Evolutionary conservation across 2,797 vertebrate genomes (phyloP).

Genomic region (Chelon auratus): DNA sequence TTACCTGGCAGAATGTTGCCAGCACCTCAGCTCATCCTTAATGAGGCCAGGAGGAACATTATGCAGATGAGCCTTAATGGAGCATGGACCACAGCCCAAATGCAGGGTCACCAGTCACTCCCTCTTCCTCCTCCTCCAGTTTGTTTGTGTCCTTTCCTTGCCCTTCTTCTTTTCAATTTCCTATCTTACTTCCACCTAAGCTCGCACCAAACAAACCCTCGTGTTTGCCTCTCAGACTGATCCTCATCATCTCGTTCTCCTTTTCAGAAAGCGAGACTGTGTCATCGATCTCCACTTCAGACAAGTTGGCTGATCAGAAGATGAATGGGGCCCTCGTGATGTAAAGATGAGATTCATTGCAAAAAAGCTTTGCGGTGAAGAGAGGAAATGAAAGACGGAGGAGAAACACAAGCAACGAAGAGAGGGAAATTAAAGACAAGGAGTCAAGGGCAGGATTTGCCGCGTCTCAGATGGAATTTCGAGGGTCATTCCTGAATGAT

Average conservation of each 20-base stretch:
- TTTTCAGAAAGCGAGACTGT: slow-evolving; percentile 34
- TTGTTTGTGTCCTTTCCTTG: slow-evolving; percentile 35
- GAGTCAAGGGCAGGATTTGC: slow-evolving; percentile 23
- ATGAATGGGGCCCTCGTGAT: slow-evolving; percentile 56
- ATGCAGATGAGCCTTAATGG: slow-evolving; percentile 82
- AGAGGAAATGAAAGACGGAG: slow-evolving; percentile 19
- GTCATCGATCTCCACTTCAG: slow-evolving; percentile 61
- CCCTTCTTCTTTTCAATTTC: slow-evolving; percentile 35
- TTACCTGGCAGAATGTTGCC: slow-evolving; percentile 61
- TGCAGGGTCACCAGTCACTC: slow-evolving; percentile 58
- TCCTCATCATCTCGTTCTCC: slow-evolving; percentile 37
- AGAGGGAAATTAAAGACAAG: slow-evolving; percentile 43
- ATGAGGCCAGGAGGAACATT: slow-evolving; percentile 78
- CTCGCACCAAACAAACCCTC: slow-evolving; percentile 22
- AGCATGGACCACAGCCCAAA: slow-evolving; percentile 53
- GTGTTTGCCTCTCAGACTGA: slow-evolving; percentile 20
- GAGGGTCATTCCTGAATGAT: slow-evolving; percentile 75
- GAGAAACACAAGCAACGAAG: slow-evolving; percentile 30
- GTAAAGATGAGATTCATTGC: slow-evolving; percentile 60
- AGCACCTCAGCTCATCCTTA: slow-evolving; percentile 64
- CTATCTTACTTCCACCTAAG: slow-evolving; percentile 24
- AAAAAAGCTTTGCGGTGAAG: slow-evolving; percentile 49
- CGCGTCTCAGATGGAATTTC: slow-evolving; percentile 71
- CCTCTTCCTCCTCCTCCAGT: slow-evolving; percentile 16
- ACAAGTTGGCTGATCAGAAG: slow-evolving; percentile 55